A percentile compares a stretch with the other conserved stretches of the same genome.
Evolutionary conservation across 2,113 vertebrate genomes (phyloP).

Genomic region (Spea bombifrons): DNA sequence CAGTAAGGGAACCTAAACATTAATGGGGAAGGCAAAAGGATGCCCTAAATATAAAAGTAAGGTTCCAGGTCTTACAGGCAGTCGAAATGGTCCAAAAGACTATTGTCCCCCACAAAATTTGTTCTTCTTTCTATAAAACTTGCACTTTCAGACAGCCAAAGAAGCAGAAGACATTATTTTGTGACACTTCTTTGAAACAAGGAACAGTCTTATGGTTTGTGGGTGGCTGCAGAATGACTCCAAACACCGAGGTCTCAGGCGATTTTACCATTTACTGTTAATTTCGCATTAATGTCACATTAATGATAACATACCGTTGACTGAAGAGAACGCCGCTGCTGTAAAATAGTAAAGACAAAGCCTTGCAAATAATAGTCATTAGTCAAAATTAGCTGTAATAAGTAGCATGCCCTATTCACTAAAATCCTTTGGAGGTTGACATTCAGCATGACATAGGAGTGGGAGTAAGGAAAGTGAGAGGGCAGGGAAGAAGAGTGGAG

Average conservation of each 20-base stretch:
- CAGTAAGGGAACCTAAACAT: too few species aligned
- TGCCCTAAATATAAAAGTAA: too few species aligned
- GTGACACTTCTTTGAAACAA: too few species aligned
- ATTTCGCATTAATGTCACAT: conserved; percentile 15
- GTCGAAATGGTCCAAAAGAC: too few species aligned
- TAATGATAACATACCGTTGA: neutral
- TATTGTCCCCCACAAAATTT: too few species aligned
- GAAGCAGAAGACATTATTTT: too few species aligned
- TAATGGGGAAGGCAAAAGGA: too few species aligned
- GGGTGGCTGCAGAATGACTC: neutral
- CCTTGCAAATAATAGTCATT: conserved; percentile 16
- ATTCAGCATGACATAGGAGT: neutral
- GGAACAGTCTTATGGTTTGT: neutral
- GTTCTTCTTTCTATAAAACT: too few species aligned
- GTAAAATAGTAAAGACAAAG: neutral
- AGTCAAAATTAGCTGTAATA: conserved; percentile 2
- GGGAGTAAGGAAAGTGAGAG: neutral
- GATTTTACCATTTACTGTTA: neutral
- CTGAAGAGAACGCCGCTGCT: neutral
- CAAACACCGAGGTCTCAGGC: neutral
- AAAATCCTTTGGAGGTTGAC: neutral
- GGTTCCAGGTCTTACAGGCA: too few species aligned
- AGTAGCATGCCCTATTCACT: too few species aligned
- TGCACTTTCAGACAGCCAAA: too few species aligned
- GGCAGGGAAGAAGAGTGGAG: too few species aligned